A percentile compares a stretch with the other conserved stretches of the same genome.
Conservation (phyloP, 2,113 vertebrate species). For the Etheostoma spectabile region DNA sequence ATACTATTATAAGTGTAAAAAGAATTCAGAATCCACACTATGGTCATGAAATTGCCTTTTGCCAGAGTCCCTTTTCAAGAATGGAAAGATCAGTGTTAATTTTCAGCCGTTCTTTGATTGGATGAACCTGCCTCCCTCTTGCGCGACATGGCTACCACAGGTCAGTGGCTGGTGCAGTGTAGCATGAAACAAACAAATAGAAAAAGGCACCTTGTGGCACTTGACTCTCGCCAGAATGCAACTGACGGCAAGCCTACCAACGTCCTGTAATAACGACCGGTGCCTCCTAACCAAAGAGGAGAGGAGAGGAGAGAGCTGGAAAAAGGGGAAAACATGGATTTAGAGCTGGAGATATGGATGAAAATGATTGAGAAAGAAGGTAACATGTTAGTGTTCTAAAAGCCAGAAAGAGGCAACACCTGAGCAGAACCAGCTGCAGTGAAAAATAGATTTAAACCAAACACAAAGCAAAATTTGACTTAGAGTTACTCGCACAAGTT, state of each 20-base stretch:
- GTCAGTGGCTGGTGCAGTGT: conserved; percentile 96
- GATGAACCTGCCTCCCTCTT: conserved; percentile 90
- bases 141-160: conserved; percentile 92
- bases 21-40: conserved; percentile 68
- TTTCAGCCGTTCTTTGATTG: conserved; percentile 95
- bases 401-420: background rate
- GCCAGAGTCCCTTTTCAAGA: conserved; percentile 84
- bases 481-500: no score
- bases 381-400: conserved; percentile 12
- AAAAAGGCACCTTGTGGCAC: conserved; percentile 98
- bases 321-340: conserved; percentile 27
- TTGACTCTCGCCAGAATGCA: conserved; percentile 89
- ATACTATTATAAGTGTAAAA: conserved; percentile 55
- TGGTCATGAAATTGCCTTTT: conserved; percentile 88
- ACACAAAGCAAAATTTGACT: no score
- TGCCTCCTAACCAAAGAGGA: conserved; percentile 73
- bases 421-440: background rate
- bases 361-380: conserved; percentile 2
- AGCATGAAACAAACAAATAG: conserved; percentile 99
- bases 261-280: conserved; percentile 88
- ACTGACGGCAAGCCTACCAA: conserved; percentile 84
- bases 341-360: conserved; percentile 14
- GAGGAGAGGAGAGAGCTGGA: background rate
- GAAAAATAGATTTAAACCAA: conserved; percentile 11
- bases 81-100: conserved; percentile 95